Evolutionary conservation across 2,888 invertebrate species (phyloP), one percentile per base, ranked within the genome.

Genomic region (Caenorhabditis panamensis): DNA sequence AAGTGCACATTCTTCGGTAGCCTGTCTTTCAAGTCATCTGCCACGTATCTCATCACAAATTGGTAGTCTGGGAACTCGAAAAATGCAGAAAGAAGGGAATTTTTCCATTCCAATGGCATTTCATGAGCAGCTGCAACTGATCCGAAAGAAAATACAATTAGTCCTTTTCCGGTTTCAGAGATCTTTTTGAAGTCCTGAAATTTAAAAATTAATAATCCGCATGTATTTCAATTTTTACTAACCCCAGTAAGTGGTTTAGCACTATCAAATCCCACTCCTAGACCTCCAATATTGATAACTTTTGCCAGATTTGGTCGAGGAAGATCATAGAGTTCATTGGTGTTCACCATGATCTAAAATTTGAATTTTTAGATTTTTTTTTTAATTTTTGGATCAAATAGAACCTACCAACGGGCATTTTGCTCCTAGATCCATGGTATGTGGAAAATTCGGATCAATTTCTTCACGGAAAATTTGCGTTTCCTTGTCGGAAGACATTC

Each of bases 291-390:
- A 59, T 87, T 84, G 26, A 88, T 72, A 28, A 84, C 79, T 58
- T 88, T 88, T 53, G 83, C 86, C 9, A 88, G 75, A n/a, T 82
- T 87, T 13, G 88, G 88, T 9, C 85, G 56, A 6, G 88, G 84
- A 16, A 86, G 59, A 53, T 88, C 88, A 44, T 88, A 86, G n/a
- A 88, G 59, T 37, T 85, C 87, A 41, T 87, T 84, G 26, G 79
- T 84, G 63, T 88, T 88, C 5, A 85, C 87, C 63, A 88, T 83
- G 1, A 87, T 72, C 67, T 73, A 49, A 63, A 26, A 9, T 28
- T 36, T 36, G 31, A 31, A 31, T 31, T 31, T 31, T 6, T 9
- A 31, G 31, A 31, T 6, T 6, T 31, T 31, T 31, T 31, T 4
- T 47, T n/a, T n/a, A 44, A 16, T n/a, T 18, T 26, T 44, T 24